Base-by-base conservation (phyloP, 2,113 vertebrate species). In the Micronycteris hirsuta region DNA sequence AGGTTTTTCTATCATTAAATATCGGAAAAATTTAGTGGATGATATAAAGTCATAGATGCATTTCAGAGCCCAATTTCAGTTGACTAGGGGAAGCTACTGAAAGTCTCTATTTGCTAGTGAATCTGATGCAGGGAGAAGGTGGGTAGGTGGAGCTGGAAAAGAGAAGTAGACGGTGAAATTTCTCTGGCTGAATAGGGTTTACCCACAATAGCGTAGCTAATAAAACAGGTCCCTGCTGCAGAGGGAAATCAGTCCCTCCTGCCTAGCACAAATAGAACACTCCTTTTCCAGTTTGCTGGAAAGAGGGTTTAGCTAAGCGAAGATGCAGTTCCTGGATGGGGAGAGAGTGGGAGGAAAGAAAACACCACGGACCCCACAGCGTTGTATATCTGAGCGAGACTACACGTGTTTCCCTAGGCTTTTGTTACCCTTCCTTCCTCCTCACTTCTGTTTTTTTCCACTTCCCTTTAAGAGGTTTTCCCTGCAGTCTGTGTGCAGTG, bases 1-100 rank as follows among this genome's bases (percentile, higher is more conserved):
- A 71, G 10, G 4, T 26, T 91, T 90, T 89, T 96, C 63, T 90
- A 86, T 93, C 47, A 73, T 93, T 94, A 93, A 96, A 88, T 94
- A 90, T 80, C 33, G 83, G 43, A 96, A 94, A 82, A 91, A 96
- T 81, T 28, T 65, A 92, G 71, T 45, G 93, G 93, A 11, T 89
- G 68, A 56, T 86, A 85, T 68, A 82, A 94, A 96, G 71, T 73
- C 43, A 81, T 38, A 90, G 71, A 71, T 89, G 68, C 47, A 78
- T 86, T 95, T 93, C 82, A 76, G 92, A 87, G 81, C n/a, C 52
- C 52, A 77, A 78, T 91, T 96, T 96, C 33, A 91, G 77, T 73
- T 52, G 85, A 85, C 45, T 49, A 14, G 52, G 91, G 84, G 52
- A 45, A 73, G 63, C n/a, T 82, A 58, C 16, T 1, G 4, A 19